These are phyloP conservation scores for Paramormyrops hopkinsi DNA, from an alignment of 2,797 vertebrate genomes.

Conservation along the genomic window DNA sequence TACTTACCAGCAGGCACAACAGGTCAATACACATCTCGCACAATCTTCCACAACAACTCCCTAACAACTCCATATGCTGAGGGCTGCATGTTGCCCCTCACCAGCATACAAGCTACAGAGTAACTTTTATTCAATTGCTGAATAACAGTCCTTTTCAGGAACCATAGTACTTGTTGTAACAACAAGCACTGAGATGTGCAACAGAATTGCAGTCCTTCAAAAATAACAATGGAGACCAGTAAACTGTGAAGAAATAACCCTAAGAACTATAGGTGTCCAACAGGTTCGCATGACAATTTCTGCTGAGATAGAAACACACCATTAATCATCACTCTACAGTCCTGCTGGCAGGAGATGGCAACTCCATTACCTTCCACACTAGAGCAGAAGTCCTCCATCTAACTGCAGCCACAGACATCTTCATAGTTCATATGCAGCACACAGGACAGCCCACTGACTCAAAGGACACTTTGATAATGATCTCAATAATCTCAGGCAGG, in stretches of 20 bases:
- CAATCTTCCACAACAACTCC: background rate
- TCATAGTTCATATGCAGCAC: slow-evolving; percentile 1
- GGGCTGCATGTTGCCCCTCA: background rate
- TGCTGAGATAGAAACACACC: background rate
- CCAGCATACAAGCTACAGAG: background rate
- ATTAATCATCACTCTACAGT: background rate
- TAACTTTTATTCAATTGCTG: background rate
- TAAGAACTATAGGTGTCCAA: background rate
- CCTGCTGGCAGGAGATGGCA: background rate
- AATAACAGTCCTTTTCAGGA: background rate
- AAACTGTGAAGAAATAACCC: background rate
- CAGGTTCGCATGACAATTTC: background rate
- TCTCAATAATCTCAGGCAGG: background rate
- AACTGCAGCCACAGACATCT: background rate
- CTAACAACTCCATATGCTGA: background rate
- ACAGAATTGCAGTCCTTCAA: background rate
- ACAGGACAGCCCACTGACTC: background rate
- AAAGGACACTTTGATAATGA: slow-evolving; percentile 10
- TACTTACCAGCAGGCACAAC: background rate
- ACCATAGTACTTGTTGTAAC: background rate
- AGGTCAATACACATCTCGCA: background rate
- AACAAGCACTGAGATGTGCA: background rate
- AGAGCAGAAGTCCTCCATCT: background rate
- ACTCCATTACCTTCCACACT: background rate
- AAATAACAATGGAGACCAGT: background rate